phyloP scores from a whole-genome alignment of 2,888 invertebrate species.

The Leptogaster cylindrica region DNA sequence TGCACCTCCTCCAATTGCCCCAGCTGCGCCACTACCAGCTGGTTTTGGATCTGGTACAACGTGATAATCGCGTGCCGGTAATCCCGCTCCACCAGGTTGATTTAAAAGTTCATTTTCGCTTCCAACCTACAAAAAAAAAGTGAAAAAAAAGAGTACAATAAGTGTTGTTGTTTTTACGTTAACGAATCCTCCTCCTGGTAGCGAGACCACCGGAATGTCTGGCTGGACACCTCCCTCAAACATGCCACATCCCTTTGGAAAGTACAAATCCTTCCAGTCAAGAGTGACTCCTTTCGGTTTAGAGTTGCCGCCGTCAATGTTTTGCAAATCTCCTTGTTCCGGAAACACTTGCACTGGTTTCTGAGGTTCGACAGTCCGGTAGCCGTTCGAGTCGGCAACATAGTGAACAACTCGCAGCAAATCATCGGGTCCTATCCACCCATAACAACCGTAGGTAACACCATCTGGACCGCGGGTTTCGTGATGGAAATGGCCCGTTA shows the following conservation, averaged over 20 bases:
- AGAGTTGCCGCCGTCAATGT: conserved; percentile 51
- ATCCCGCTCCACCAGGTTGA: conserved; percentile 43
- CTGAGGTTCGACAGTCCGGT: conserved; percentile 74
- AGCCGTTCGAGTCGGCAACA: conserved; percentile 79
- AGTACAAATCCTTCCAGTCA: conserved; percentile 73
- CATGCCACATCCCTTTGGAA: conserved; percentile 76
- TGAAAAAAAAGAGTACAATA: not conserved
- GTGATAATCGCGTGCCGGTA: too few species aligned
- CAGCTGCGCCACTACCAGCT: not conserved
- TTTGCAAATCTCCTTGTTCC: conserved; percentile 47
- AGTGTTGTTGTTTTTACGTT: conserved; percentile 55
- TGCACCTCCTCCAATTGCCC: conserved; percentile 26
- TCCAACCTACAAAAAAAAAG: conserved; percentile 6
- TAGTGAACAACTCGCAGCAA: conserved; percentile 75
- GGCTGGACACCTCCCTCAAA: conserved; percentile 59
- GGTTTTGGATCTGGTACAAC: not conserved
- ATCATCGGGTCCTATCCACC: conserved; percentile 74
- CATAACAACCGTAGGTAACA: conserved; percentile 81
- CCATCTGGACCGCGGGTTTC: conserved; percentile 78
- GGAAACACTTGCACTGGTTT: conserved; percentile 70
- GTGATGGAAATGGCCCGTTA: conserved; percentile 79
- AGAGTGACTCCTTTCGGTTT: conserved; percentile 65
- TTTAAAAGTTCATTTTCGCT: conserved; percentile 10
- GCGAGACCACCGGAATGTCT: conserved; percentile 51
- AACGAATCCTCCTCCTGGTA: conserved; percentile 60